phyloP scores from a whole-genome alignment of 2,113 vertebrate genomes.

The Takifugu flavidus region DNA sequence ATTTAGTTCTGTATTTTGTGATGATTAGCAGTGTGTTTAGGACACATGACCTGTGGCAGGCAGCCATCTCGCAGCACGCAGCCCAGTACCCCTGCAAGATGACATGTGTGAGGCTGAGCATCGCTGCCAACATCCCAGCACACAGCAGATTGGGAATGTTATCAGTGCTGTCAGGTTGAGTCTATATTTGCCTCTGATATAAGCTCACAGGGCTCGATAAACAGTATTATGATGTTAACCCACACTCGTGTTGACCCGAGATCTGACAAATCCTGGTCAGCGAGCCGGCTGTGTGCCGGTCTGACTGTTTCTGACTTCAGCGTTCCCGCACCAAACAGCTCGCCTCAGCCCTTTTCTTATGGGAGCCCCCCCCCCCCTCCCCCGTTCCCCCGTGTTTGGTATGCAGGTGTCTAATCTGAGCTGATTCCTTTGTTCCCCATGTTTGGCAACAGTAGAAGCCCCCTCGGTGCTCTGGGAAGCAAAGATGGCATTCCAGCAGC shows the following conservation, averaged over 20 bases:
- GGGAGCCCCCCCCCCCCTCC: constrained; percentile 56
- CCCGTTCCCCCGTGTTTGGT: constrained; percentile 61
- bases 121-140: constrained; percentile 66
- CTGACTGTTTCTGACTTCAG: constrained; percentile 22
- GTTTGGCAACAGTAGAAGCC: constrained; percentile 66
- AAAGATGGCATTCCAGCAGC: constrained; percentile 68
- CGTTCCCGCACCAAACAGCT: constrained; percentile 20
- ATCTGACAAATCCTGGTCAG: constrained; percentile 42
- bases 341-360: constrained; percentile 32
- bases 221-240: constrained; percentile 30
- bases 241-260: constrained; percentile 29
- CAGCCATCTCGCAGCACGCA: constrained; percentile 39
- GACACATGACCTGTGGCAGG: constrained; percentile 43
- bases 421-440: constrained; percentile 72
- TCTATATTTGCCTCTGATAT: constrained; percentile 67
- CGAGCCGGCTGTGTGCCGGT: constrained; percentile 30
- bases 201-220: constrained; percentile 37
- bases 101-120: constrained; percentile 61
- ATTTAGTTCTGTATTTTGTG: not conserved
- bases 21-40: constrained; percentile 22
- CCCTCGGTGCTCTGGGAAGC: constrained; percentile 60
- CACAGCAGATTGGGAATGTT: constrained; percentile 69
- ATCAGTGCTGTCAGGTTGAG: constrained; percentile 64
- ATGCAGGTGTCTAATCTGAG: constrained; percentile 68
- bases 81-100: constrained; percentile 54